Evolutionary conservation across 2,888 invertebrate species (phyloP).

Genomic region (Dexiosoma caninum): DNA sequence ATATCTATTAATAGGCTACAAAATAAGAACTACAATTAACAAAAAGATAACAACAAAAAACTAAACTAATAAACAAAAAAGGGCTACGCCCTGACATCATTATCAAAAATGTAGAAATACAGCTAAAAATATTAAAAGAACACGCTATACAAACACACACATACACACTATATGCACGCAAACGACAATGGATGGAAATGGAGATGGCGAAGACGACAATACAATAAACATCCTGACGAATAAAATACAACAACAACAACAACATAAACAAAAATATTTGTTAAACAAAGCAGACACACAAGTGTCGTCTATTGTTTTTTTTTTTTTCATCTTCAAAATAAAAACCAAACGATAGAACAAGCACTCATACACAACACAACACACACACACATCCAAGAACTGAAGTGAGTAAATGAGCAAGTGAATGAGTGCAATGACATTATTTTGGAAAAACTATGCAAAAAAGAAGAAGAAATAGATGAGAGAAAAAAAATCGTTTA

Average conservation of each 20-base stretch:
- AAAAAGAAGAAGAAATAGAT: conserved; percentile 21
- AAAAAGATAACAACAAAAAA: conserved; percentile 33
- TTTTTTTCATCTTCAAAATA: conserved; percentile 39
- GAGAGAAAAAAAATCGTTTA: conserved; percentile 13
- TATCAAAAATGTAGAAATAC: conserved; percentile 47
- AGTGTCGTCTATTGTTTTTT: conserved; percentile 61
- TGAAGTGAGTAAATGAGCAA: conserved; percentile 33
- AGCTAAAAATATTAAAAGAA: background rate
- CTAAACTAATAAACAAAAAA: conserved; percentile 43
- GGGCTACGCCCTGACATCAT: conserved; percentile 63
- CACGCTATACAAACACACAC: no score
- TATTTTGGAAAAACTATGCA: conserved; percentile 55
- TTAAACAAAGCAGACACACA: conserved; percentile 59
- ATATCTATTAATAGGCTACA: conserved; percentile 36
- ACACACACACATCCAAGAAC: background rate
- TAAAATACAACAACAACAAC: conserved; percentile 10
- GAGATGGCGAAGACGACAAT: conserved; percentile 41
- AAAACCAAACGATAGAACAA: background rate
- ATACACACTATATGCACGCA: background rate
- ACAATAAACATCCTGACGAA: conserved; percentile 61
- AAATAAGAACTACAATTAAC: conserved; percentile 4
- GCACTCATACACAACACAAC: background rate
- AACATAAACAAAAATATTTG: conserved; percentile 32
- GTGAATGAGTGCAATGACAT: conserved; percentile 58
- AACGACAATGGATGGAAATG: conserved; percentile 23